These are phyloP conservation scores for Tetanocera ferruginea DNA, from an alignment of 2,888 invertebrate species.

Conservation along the genomic window DNA sequence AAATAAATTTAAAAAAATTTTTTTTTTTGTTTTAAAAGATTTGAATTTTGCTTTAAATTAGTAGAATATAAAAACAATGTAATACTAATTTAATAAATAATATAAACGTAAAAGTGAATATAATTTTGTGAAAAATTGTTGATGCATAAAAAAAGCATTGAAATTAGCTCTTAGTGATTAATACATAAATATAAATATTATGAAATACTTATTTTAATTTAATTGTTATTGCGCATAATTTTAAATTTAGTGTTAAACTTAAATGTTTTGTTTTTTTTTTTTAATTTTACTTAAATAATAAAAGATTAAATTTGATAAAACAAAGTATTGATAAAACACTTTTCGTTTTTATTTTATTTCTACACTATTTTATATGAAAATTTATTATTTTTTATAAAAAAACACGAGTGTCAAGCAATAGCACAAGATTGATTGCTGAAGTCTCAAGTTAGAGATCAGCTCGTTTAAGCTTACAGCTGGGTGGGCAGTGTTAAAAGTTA, in stretches of 20 bases:
- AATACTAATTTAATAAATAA: slow-evolving; percentile 43
- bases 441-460: no score
- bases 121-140: slow-evolving; percentile 37
- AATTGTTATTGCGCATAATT: slow-evolving; percentile 36
- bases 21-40: no score
- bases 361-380: slow-evolving; percentile 19
- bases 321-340: neutral
- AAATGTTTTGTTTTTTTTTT: slow-evolving; percentile 35
- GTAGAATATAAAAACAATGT: slow-evolving; percentile 33
- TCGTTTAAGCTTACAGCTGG: no score
- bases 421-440: no score
- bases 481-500: no score
- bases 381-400: no score
- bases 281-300: slow-evolving; percentile 20
- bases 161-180: slow-evolving; percentile 19
- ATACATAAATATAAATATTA: neutral
- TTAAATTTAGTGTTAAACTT: slow-evolving; percentile 9
- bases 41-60: neutral
- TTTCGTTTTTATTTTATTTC: slow-evolving; percentile 19
- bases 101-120: slow-evolving; percentile 27
- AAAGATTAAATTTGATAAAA: slow-evolving; percentile 14
- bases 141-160: slow-evolving; percentile 25
- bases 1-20: neutral
- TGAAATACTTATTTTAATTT: slow-evolving; percentile 27
- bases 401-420: no score